Conservation (phyloP, 2,888 invertebrate genomes). For the Metellina segmentata region DNA sequence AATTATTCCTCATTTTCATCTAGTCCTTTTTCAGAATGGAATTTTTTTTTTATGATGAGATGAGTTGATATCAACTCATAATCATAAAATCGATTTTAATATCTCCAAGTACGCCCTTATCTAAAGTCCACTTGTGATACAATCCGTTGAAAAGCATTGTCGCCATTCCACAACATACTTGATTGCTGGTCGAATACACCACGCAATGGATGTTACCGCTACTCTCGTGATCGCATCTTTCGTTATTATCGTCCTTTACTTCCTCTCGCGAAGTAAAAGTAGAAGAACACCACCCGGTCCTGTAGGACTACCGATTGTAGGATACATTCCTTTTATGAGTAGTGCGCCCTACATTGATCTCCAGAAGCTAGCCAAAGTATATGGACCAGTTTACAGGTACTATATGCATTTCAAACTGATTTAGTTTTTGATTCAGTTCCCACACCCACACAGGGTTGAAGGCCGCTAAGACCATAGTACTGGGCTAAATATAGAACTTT, state of each 20-base stretch:
- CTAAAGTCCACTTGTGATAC: neutral
- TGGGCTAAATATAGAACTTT: too few species aligned
- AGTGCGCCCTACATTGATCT: conserved; percentile 21
- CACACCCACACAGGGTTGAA: too few species aligned
- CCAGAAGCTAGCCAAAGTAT: conserved; percentile 30
- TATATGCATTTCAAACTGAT: neutral
- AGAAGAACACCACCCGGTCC: conserved; percentile 41
- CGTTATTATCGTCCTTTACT: conserved; percentile 9
- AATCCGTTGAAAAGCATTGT: neutral
- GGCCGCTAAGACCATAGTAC: too few species aligned
- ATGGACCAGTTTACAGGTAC: conserved; percentile 51
- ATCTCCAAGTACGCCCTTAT: neutral
- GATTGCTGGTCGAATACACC: neutral
- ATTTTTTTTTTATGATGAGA: too few species aligned
- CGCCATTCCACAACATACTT: neutral
- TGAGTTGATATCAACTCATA: too few species aligned
- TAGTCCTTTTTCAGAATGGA: too few species aligned
- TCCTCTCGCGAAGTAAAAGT: neutral
- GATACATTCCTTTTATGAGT: conserved; percentile 36
- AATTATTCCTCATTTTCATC: too few species aligned
- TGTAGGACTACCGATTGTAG: conserved; percentile 35
- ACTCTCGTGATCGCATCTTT: neutral
- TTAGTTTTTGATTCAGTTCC: too few species aligned
- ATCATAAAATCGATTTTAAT: too few species aligned
- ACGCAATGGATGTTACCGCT: conserved; percentile 14